Evolutionary conservation across 2,888 invertebrate genomes (phyloP), one percentile per base, ranked within the genome.

Genomic region (Hirtodrosophila histrioides): DNA sequence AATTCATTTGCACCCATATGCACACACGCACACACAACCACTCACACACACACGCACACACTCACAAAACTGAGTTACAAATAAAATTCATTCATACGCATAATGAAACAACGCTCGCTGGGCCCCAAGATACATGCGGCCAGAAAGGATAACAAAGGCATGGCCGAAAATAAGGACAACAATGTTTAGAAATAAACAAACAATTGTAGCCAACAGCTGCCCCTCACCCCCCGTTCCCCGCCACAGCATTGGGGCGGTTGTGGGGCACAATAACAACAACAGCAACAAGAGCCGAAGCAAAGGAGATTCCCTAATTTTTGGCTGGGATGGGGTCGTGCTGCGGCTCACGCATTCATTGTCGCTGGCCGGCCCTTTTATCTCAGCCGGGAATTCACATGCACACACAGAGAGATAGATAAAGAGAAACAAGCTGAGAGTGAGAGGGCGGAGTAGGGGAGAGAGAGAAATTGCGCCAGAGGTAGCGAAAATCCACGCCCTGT

Each of bases 1-100:
- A 87, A 84, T 88, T 78, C 83, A 84, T 88, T 84, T 88, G 88
- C 87, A 85, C 89, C 78, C 83, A 83, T 74, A 86, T 77, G 78
- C 71, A 76, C 67, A 73, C 57, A 67, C 67, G 70, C 57, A 67
- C 45, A 63, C 54, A 56, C 56, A 56, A 27, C 27, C 43, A 29
- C 17, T 17, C 29, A 43, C 45, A 39, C 43, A 33, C 50, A 54
- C 49, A 44, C 17, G 17, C 40, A 57, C 45, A 64, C 37, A 53
- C 37, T 43, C 12, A 56, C 54, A 51, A 31, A 45, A 50, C 58
- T 73, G 65, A 74, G 77, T 53, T 75, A 58, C 88, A 88, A 88
- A 88, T 88, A 86, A 88, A 88, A 88, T 84, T 84, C 84, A 84
- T 84, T 84, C 84, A 84, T 79, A 88, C 86, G 84, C 88, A 86